Evolutionary conservation across 1,140 invertebrate genomes (phyloP).

Genomic region (Drosophila funebris): DNA sequence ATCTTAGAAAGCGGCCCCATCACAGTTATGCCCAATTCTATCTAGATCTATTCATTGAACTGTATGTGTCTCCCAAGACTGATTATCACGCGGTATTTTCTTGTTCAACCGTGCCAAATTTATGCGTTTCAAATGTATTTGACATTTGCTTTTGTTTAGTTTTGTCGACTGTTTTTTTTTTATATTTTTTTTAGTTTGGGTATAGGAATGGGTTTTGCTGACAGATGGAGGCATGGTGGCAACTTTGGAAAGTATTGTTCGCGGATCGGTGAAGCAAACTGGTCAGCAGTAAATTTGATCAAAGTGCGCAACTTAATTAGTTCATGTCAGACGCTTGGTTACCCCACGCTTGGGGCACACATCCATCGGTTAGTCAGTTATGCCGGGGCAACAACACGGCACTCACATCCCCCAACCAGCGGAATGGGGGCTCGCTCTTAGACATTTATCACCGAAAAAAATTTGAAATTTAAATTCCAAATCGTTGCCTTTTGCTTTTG

Average conservation of each 20-base stretch:
- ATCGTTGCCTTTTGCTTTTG: slow-evolving; percentile 1
- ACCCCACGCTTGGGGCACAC: slow-evolving; percentile 14
- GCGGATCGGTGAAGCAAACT: slow-evolving; percentile 30
- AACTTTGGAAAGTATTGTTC: slow-evolving; percentile 59
- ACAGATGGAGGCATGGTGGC: slow-evolving; percentile 45
- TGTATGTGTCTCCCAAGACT: slow-evolving; percentile 21
- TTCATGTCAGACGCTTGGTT: slow-evolving; percentile 64
- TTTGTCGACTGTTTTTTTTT: neutral
- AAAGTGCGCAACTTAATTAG: slow-evolving; percentile 74
- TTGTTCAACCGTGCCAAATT: slow-evolving; percentile 33
- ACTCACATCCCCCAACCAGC: neutral
- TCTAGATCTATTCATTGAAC: slow-evolving; percentile 61
- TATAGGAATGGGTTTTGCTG: slow-evolving; percentile 13
- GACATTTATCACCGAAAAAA: slow-evolving; percentile 37
- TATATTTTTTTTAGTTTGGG: slow-evolving; percentile 30
- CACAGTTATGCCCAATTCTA: slow-evolving; percentile 9
- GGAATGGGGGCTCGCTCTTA: slow-evolving; percentile 23
- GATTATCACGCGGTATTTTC: slow-evolving; percentile 49
- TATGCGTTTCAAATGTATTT: slow-evolving; percentile 60
- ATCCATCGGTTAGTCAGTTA: neutral
- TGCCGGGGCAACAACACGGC: slow-evolving; percentile 1
- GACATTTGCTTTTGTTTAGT: slow-evolving; percentile 51
- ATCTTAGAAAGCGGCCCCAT: neutral
- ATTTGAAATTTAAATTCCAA: slow-evolving; percentile 49
- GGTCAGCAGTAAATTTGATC: slow-evolving; percentile 67